Percentiles rank a stretch among this genome's conserved stretches.
Evolutionary conservation across 2,888 invertebrate species (phyloP).

Genomic region (Hypena proboscidalis): DNA sequence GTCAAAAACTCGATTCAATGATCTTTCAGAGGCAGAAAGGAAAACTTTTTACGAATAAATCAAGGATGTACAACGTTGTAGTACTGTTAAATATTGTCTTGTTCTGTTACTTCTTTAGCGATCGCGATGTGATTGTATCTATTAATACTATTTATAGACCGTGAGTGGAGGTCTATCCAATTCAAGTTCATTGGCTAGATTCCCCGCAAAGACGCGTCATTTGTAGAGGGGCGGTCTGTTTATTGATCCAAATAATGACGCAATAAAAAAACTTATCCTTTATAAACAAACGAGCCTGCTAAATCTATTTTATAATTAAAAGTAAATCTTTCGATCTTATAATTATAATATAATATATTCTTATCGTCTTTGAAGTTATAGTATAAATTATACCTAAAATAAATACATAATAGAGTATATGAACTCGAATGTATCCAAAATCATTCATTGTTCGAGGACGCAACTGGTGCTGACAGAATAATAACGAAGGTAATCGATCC

Average conservation of each 20-base stretch:
- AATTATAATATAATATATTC: too few relatives aligned
- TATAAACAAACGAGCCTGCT: too few relatives aligned
- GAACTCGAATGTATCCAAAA: background rate
- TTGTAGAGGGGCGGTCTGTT: constrained; percentile 1
- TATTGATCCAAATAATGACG: constrained; percentile 11
- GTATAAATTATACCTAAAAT: too few relatives aligned
- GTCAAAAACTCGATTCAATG: too few relatives aligned
- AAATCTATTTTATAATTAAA: too few relatives aligned
- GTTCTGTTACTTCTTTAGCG: background rate
- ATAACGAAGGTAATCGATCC: constrained; percentile 52
- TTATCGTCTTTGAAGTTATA: too few relatives aligned
- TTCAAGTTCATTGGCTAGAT: constrained; percentile 76
- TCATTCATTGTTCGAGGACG: constrained; percentile 2
- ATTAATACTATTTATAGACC: constrained; percentile 60
- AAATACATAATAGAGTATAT: too few relatives aligned
- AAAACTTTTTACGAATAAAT: too few relatives aligned
- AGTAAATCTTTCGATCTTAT: too few relatives aligned
- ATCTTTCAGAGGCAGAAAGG: too few relatives aligned
- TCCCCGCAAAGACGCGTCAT: constrained; percentile 64
- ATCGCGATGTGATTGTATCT: constrained; percentile 21
- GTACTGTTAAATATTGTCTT: too few relatives aligned
- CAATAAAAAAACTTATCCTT: background rate
- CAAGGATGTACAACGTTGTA: too few relatives aligned
- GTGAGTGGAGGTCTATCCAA: constrained; percentile 70
- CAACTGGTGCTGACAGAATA: constrained; percentile 50